A percentile compares a stretch with the other conserved stretches of the same genome.
Evolutionary conservation across 2,113 vertebrate genomes (phyloP).

Genomic region (Mobula hypostoma): DNA sequence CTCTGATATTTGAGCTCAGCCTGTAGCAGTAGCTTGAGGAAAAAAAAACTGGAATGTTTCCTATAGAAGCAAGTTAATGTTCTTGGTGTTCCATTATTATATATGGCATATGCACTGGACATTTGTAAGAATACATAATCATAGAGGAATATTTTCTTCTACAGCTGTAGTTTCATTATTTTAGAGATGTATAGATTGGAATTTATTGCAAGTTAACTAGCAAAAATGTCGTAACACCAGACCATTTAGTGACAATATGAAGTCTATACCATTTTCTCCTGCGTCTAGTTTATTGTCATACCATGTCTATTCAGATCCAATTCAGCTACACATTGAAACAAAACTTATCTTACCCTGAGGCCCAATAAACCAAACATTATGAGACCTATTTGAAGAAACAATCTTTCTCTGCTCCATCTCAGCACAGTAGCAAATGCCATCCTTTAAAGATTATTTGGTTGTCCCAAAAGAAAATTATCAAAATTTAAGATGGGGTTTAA

Average conservation of each 20-base stretch:
- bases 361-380: not conserved
- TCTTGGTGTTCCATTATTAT: not conserved
- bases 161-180: no score
- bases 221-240: not conserved
- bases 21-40: not conserved
- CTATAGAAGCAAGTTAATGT: not conserved
- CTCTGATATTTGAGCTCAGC: not conserved
- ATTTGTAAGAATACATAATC: not conserved
- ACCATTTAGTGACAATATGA: not conserved
- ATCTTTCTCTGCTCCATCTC: not conserved
- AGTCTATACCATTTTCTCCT: not conserved
- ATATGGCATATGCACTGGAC: not conserved
- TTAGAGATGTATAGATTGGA: no score
- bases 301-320: not conserved
- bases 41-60: constrained; percentile 4
- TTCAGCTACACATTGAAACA: not conserved
- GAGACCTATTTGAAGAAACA: not conserved
- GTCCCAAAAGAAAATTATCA: not conserved
- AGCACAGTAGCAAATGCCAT: not conserved
- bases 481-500: not conserved
- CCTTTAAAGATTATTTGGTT: not conserved
- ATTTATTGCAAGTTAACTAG: no score
- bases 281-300: not conserved
- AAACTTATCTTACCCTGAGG: not conserved
- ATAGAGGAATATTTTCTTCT: not conserved